Percentiles rank a stretch among this genome's conserved stretches.
These are phyloP conservation scores for Drosophila pruinosa DNA, from an alignment of 1,140 invertebrate species.

Conservation along the genomic window DNA sequence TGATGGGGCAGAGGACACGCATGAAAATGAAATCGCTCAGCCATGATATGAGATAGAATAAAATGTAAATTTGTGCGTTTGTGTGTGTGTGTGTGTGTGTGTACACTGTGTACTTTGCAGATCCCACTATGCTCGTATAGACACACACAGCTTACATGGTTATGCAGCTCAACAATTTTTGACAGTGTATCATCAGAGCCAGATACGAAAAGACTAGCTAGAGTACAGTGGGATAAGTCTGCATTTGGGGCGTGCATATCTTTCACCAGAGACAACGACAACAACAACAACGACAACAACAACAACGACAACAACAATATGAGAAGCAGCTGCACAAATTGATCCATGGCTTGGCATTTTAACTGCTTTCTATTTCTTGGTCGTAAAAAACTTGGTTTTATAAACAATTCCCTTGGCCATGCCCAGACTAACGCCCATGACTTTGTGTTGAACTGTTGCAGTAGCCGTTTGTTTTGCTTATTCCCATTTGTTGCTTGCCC, in stretches of 20 bases:
- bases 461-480: slow-evolving; percentile 71
- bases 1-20: slow-evolving; percentile 47
- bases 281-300: not conserved
- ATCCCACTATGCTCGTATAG: not conserved
- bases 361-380: slow-evolving; percentile 39
- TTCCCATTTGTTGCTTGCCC: slow-evolving; percentile 73
- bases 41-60: slow-evolving; percentile 56
- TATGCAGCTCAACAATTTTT: slow-evolving; percentile 56
- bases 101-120: not conserved
- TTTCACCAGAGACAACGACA: slow-evolving; percentile 4
- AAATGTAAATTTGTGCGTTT: slow-evolving; percentile 54
- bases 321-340: slow-evolving; percentile 55
- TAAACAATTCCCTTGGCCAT: slow-evolving; percentile 41
- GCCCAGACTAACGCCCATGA: slow-evolving; percentile 44
- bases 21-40: slow-evolving; percentile 52
- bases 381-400: slow-evolving; percentile 40
- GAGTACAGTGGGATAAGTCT: slow-evolving; percentile 25
- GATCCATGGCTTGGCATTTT: slow-evolving; percentile 59
- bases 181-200: slow-evolving; percentile 52
- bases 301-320: slow-evolving; percentile 4
- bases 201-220: not conserved
- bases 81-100: too few relatives aligned
- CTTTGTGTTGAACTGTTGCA: slow-evolving; percentile 57
- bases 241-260: not conserved
- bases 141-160: slow-evolving; percentile 27